Evolutionary conservation across 2,113 vertebrate genomes (phyloP).

Genomic region (Laterallus jamaicensis): DNA sequence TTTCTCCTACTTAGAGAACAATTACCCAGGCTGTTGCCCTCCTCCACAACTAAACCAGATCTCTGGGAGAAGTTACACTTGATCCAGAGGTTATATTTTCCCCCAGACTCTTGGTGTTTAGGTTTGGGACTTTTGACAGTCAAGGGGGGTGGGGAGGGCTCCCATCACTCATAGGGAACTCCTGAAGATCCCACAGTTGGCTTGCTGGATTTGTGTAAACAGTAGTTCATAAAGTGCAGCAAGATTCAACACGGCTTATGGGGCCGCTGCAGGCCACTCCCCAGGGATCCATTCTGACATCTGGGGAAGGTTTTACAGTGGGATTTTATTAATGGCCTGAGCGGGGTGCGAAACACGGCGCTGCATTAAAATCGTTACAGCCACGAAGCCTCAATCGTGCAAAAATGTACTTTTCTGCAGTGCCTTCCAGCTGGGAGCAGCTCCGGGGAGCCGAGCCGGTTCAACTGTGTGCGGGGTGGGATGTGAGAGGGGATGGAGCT

Average conservation of each 20-base stretch:
- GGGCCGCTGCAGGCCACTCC: background rate
- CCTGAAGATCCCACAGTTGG: background rate
- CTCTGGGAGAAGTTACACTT: background rate
- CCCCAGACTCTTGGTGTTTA: background rate
- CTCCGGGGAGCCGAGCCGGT: background rate
- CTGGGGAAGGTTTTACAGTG: background rate
- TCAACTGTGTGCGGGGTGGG: accelerated
- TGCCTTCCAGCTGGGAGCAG: background rate
- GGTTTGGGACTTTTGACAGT: background rate
- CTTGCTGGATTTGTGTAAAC: background rate
- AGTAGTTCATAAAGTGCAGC: background rate
- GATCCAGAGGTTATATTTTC: background rate
- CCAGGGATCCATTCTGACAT: background rate
- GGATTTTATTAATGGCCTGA: background rate
- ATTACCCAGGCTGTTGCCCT: background rate
- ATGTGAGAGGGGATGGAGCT: background rate
- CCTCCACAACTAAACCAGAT: background rate
- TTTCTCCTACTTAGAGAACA: background rate
- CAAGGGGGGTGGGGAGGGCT: background rate
- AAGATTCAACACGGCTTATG: background rate
- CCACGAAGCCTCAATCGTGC: background rate
- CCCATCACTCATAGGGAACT: background rate
- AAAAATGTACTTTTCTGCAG: background rate
- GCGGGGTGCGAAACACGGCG: background rate
- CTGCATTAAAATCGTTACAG: background rate